phyloP scores from a whole-genome alignment of 2,888 invertebrate genomes.

The Eilema sororculum region DNA sequence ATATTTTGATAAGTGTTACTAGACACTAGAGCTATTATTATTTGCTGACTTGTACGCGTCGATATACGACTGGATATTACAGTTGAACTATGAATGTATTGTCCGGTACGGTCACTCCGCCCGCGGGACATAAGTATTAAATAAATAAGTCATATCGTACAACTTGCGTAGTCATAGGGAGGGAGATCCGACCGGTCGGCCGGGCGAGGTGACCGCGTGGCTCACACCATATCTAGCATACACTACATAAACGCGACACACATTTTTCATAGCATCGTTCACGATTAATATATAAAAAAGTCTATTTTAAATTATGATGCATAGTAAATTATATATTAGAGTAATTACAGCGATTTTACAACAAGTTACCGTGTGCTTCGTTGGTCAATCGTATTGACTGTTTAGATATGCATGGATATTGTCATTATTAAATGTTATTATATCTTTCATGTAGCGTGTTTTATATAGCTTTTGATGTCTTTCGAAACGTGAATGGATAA shows the following conservation, averaged over 20 bases:
- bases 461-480: conserved; percentile 51
- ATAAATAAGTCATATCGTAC: conserved; percentile 70
- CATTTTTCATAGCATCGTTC: conserved; percentile 22
- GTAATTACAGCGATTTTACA: conserved; percentile 37
- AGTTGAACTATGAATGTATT: conserved; percentile 42
- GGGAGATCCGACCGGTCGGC: conserved; percentile 33
- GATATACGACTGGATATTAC: conserved; percentile 46
- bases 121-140: conserved; percentile 60
- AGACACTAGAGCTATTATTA: conserved; percentile 55
- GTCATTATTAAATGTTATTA: conserved; percentile 29
- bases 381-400: conserved; percentile 35
- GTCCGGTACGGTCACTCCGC: conserved; percentile 32
- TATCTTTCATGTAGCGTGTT: conserved; percentile 46
- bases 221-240: conserved; percentile 35
- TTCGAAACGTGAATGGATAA: conserved; percentile 27
- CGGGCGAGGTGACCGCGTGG: too few relatives aligned
- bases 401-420: conserved; percentile 42
- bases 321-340: conserved; percentile 33
- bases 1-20: conserved; percentile 63
- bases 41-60: conserved; percentile 56
- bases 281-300: conserved; percentile 29
- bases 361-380: conserved; percentile 33
- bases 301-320: conserved; percentile 37
- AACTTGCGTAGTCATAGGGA: conserved; percentile 67
- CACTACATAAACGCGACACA: conserved; percentile 41